These are phyloP conservation scores for Plectus sambesii DNA, from an alignment of 1,140 invertebrate species.

Conservation along the genomic window DNA sequence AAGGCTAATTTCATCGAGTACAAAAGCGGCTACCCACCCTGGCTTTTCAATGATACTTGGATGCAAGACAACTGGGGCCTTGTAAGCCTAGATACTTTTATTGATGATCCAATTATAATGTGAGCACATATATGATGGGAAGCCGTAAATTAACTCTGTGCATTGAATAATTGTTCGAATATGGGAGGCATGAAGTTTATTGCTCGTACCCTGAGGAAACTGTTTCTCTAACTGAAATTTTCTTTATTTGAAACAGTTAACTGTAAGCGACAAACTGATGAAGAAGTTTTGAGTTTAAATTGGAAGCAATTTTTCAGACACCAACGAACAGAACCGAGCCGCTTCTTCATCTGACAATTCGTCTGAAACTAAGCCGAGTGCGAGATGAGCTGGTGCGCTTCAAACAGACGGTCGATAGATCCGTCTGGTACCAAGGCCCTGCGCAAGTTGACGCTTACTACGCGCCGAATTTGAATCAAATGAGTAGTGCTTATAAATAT, in stretches of 20 bases:
- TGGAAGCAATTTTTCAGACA: slow-evolving; percentile 17
- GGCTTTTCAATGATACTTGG: slow-evolving; percentile 37
- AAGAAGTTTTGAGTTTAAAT: no score
- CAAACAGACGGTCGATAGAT: slow-evolving; percentile 24
- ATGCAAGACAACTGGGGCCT: slow-evolving; percentile 34
- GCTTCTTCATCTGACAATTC: slow-evolving; percentile 28
- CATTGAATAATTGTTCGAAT: no score
- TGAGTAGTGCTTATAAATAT: no score
- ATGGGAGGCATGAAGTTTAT: no score
- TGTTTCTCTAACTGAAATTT: no score
- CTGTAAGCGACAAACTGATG: no score
- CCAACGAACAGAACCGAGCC: slow-evolving; percentile 8
- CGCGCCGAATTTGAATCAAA: slow-evolving; percentile 37
- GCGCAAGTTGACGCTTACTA: slow-evolving; percentile 41
- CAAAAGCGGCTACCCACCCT: slow-evolving; percentile 28
- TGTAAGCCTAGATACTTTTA: slow-evolving; percentile 24
- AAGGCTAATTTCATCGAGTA: slow-evolving; percentile 36
- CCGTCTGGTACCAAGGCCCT: slow-evolving; percentile 35
- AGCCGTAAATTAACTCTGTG: no score
- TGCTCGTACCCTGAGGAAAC: neutral
- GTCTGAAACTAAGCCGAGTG: slow-evolving; percentile 24
- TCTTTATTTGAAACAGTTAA: no score
- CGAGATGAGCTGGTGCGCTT: slow-evolving; percentile 20
- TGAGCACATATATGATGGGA: no score
- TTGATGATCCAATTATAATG: no score